Conservation (phyloP, 2,888 invertebrate genomes). For the Ischnura elegans region DNA sequence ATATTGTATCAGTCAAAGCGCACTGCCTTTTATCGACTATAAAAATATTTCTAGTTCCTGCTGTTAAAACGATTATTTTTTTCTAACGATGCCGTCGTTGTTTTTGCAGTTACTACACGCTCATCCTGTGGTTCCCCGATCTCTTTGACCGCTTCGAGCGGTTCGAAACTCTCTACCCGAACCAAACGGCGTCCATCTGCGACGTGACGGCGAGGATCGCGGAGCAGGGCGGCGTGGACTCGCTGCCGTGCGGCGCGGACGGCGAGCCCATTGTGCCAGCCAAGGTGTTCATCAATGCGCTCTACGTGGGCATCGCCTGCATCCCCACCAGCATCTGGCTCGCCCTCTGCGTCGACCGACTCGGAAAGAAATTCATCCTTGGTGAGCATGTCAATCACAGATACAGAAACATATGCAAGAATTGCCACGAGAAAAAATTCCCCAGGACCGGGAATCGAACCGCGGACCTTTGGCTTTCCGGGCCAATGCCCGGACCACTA, state of each 20-base stretch:
- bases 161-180: slow-evolving; percentile 84
- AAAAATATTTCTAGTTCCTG: too few species aligned
- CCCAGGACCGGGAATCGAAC: too few species aligned
- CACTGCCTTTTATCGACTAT: too few species aligned
- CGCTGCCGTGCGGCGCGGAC: slow-evolving; percentile 72
- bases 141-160: slow-evolving; percentile 91
- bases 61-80: too few species aligned
- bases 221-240: slow-evolving; percentile 74
- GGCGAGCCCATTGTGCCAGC: slow-evolving; percentile 73
- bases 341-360: slow-evolving; percentile 88
- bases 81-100: too few species aligned
- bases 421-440: too few species aligned
- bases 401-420: too few species aligned
- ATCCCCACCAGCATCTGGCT: slow-evolving; percentile 90
- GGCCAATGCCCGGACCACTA: too few species aligned
- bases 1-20: too few species aligned
- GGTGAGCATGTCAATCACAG: slow-evolving; percentile 80
- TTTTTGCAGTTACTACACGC: slow-evolving; percentile 88
- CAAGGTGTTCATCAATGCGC: slow-evolving; percentile 87
- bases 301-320: slow-evolving; percentile 89
- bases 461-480: too few species aligned
- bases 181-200: slow-evolving; percentile 86
- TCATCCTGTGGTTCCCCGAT: slow-evolving; percentile 96
- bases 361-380: slow-evolving; percentile 90
- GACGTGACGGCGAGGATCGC: slow-evolving; percentile 86